These are phyloP conservation scores for Alces alces DNA, from an alignment of 2,113 vertebrate genomes.

Conservation along the genomic window DNA sequence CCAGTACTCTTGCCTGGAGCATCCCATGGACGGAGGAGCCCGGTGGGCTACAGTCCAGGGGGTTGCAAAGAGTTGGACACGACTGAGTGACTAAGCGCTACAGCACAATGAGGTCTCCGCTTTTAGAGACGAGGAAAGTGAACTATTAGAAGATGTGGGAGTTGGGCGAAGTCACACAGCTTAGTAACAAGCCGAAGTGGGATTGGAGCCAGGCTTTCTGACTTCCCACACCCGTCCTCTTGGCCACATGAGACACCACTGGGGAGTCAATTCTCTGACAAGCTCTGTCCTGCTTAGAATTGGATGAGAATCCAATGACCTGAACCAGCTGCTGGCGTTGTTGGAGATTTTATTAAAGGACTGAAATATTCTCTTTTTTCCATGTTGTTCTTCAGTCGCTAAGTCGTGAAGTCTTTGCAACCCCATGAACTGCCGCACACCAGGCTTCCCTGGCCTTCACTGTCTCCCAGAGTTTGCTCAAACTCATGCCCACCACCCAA, in stretches of 20 bases:
- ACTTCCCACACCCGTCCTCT: accelerated
- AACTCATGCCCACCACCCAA: not conserved
- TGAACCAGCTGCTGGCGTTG: not conserved
- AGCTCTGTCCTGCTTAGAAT: not conserved
- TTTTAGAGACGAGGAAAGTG: not conserved
- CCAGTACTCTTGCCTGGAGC: not conserved
- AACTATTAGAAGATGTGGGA: not conserved
- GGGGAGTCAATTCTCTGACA: not conserved
- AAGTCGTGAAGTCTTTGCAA: not conserved
- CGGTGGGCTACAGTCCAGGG: accelerated
- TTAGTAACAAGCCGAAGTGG: not conserved
- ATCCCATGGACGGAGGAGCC: not conserved
- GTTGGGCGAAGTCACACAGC: not conserved
- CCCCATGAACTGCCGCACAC: not conserved
- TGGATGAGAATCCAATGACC: not conserved
- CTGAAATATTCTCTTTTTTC: not conserved
- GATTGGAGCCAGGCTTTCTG: not conserved
- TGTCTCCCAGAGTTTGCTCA: not conserved
- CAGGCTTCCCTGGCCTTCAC: not conserved
- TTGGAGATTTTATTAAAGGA: not conserved
- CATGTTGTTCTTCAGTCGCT: not conserved
- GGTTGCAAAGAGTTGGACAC: not conserved
- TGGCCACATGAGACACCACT: not conserved
- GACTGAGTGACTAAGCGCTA: not conserved
- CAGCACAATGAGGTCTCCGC: not conserved